Base-by-base conservation (phyloP, 2,797 vertebrate species). In the Anas flavirostris region DNA sequence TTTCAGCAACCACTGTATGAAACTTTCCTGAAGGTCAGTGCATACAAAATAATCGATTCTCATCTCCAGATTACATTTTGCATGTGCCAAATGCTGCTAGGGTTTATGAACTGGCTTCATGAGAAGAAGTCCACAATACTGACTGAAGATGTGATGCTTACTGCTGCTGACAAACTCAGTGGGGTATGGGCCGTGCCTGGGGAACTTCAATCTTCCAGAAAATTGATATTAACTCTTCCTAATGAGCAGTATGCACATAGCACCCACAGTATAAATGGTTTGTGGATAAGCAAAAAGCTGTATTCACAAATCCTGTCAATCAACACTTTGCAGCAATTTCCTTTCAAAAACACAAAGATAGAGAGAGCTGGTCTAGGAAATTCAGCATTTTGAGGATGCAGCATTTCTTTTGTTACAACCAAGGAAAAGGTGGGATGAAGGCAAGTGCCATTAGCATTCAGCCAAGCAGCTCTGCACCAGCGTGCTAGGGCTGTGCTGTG, bases 201-300 rank as follows among this genome's bases (percentile, higher is more conserved):
- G 46, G 26, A 90, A 28, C 64, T 83, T 79, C 75, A 63, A 64
- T n/a, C 73, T 91, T 87, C 60, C 48, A 85, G 48, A 87, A 90
- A 90, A 85, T 11, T 62, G 41, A 63, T 60, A 78, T 37, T 93
- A 94, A 77, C 69, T 86, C 5, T 64, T 94, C 78, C 44, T 92
- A 73, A 77, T 84, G 44, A 86, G 75, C 37, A 84, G 41, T 12
- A 76, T 63, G 43, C 46, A 74, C 82, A 53, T 26, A 75, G 25
- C 60, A 31, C 39, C 16, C 52, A 28, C 44, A 22, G 46, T 41
- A 4, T 33, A 86, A 93, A 63, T 84, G 50, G 67, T 86, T 81
- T 82, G 33, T 64, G 91, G 91, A 92, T 91, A 94, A 91, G 81
- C 29, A 68, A 88, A 90, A 77, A 86, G 37, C 70, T 81, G 7